These are phyloP conservation scores for Campopleginae sp. DNA, from an alignment of 2,888 invertebrate species.

Conservation along the genomic window DNA sequence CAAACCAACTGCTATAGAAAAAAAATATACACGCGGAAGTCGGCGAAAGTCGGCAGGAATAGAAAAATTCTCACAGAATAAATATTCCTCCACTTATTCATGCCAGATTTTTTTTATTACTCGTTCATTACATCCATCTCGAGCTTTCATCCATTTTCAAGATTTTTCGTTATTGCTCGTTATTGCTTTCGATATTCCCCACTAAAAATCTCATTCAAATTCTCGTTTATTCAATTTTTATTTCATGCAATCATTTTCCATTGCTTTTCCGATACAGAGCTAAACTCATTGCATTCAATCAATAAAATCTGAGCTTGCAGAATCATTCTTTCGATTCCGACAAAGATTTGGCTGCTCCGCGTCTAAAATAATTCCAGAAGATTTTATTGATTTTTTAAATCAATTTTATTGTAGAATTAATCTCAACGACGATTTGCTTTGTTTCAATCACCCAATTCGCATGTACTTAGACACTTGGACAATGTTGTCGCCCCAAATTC, in stretches of 20 bases:
- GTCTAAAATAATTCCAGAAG: too few relatives aligned
- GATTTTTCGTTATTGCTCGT: background rate
- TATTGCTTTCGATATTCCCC: background rate
- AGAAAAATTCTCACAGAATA: background rate
- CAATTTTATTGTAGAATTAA: too few relatives aligned
- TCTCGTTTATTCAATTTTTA: background rate
- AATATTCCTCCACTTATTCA: background rate
- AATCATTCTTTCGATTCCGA: too few relatives aligned
- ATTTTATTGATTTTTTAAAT: too few relatives aligned
- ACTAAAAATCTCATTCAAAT: background rate
- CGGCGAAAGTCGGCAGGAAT: background rate
- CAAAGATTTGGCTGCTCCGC: too few relatives aligned
- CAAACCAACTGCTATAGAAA: conserved; percentile 61
- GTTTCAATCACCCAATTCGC: too few relatives aligned
- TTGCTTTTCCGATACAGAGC: background rate
- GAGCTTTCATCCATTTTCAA: background rate
- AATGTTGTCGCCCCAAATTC: too few relatives aligned
- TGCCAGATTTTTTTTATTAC: background rate
- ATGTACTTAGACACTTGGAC: too few relatives aligned
- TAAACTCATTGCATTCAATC: too few relatives aligned
- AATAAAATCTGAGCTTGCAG: too few relatives aligned
- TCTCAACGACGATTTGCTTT: too few relatives aligned
- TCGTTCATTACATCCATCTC: background rate
- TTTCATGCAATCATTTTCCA: background rate
- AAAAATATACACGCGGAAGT: conserved; percentile 10